Conservation (phyloP, 2,888 invertebrate species). For the Teleiodes luculella region DNA sequence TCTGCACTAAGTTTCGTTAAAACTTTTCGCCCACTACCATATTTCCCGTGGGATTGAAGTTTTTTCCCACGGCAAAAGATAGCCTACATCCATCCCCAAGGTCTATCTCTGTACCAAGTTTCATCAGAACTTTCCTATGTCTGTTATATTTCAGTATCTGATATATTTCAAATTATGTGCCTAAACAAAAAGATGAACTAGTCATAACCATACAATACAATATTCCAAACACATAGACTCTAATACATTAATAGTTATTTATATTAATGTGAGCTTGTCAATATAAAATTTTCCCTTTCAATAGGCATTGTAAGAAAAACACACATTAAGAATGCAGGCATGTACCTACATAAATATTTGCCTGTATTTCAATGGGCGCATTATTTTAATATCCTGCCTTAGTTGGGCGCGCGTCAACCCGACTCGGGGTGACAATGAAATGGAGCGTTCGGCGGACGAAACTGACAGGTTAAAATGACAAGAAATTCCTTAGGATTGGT, state of each 20-base stretch:
- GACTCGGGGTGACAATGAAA: conserved; percentile 42
- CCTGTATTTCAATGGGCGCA: conserved; percentile 51
- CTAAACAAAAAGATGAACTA: too few species aligned
- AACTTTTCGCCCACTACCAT: too few species aligned
- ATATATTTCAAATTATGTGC: too few species aligned
- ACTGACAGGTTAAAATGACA: not conserved
- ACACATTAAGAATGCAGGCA: conserved; percentile 54
- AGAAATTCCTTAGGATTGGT: too few species aligned
- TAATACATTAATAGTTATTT: not conserved
- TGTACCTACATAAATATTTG: conserved; percentile 52
- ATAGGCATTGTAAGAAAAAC: conserved; percentile 43
- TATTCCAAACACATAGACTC: not conserved
- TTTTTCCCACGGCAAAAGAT: too few species aligned
- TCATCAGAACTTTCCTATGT: too few species aligned
- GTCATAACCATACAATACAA: not conserved
- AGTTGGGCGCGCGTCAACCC: conserved; percentile 63
- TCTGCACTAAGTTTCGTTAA: too few species aligned
- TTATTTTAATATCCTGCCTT: conserved; percentile 63
- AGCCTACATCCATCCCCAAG: too few species aligned
- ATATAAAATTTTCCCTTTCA: conserved; percentile 19
- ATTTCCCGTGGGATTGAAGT: too few species aligned
- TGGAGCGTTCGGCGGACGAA: not conserved
- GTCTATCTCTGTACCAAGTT: too few species aligned
- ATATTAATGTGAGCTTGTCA: not conserved
- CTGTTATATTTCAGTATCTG: too few species aligned